Conservation (phyloP, 2,797 vertebrate species). For the Bradypodion pumilum region DNA sequence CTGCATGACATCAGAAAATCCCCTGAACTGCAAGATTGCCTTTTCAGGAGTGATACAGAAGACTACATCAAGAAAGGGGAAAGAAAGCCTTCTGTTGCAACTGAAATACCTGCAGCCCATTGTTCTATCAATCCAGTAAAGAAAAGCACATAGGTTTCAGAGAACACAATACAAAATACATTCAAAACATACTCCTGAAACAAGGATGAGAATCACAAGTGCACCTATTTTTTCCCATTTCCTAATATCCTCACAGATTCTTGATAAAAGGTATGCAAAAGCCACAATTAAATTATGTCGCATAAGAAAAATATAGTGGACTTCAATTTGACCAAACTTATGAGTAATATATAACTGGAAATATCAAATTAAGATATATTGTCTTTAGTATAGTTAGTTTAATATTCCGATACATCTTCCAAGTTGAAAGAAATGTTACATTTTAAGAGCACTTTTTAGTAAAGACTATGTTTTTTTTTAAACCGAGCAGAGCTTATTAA, state of each 20-base stretch:
- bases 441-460: conserved; percentile 24
- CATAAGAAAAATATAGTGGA: neutral
- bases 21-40: neutral
- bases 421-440: neutral
- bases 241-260: neutral
- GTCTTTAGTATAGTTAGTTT: neutral
- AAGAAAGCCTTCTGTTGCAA: neutral
- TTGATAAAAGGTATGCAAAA: neutral
- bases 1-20: neutral
- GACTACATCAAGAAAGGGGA: neutral
- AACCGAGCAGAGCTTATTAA: conserved; percentile 33
- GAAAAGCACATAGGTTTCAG: neutral
- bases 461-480: conserved; percentile 61
- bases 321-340: conserved; percentile 17
- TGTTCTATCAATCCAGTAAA: neutral
- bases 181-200: neutral
- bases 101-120: neutral
- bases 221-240: neutral
- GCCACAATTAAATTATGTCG: neutral
- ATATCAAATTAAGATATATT: neutral
- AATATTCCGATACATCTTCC: neutral
- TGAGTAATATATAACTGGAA: neutral
- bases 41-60: neutral
- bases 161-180: neutral
- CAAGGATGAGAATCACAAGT: neutral